These are phyloP conservation scores for Junonia oenone DNA, from an alignment of 2,888 invertebrate genomes.

Conservation along the genomic window DNA sequence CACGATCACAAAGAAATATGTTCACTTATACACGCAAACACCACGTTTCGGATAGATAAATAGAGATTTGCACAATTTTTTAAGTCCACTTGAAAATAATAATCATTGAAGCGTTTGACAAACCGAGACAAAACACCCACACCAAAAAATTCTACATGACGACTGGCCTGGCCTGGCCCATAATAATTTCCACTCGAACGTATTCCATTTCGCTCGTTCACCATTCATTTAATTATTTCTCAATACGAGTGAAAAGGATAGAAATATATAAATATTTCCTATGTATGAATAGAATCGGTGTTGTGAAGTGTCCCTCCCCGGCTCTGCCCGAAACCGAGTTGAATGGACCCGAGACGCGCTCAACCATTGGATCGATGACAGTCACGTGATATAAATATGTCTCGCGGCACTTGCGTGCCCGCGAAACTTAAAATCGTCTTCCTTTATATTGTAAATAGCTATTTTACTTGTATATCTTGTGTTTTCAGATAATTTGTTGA, in stretches of 20 bases:
- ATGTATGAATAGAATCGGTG: conserved; percentile 76
- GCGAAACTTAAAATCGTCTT: conserved; percentile 38
- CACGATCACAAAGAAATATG: conserved; percentile 59
- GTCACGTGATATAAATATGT: conserved; percentile 73
- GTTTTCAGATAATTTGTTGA: background rate
- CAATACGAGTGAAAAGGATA: conserved; percentile 66
- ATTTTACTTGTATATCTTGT: background rate
- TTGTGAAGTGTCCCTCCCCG: conserved; percentile 71
- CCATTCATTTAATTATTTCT: conserved; percentile 76
- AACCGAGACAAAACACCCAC: conserved; percentile 73
- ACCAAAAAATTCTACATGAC: conserved; percentile 77
- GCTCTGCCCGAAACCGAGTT: conserved; percentile 64
- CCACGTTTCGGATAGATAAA: conserved; percentile 48
- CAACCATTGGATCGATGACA: conserved; percentile 78
- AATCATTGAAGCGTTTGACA: conserved; percentile 77
- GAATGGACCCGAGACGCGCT: conserved; percentile 80
- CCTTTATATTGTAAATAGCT: background rate
- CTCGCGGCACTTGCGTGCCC: conserved; percentile 42
- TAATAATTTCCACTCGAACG: conserved; percentile 75
- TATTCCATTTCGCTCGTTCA: conserved; percentile 71
- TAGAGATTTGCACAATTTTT: conserved; percentile 60
- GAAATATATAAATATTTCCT: conserved; percentile 70
- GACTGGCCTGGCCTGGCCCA: conserved; percentile 71
- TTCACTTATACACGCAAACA: conserved; percentile 47
- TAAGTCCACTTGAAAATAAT: conserved; percentile 73